These are phyloP conservation scores for Microdon myrmicae DNA, from an alignment of 2,888 invertebrate species.

Conservation along the genomic window DNA sequence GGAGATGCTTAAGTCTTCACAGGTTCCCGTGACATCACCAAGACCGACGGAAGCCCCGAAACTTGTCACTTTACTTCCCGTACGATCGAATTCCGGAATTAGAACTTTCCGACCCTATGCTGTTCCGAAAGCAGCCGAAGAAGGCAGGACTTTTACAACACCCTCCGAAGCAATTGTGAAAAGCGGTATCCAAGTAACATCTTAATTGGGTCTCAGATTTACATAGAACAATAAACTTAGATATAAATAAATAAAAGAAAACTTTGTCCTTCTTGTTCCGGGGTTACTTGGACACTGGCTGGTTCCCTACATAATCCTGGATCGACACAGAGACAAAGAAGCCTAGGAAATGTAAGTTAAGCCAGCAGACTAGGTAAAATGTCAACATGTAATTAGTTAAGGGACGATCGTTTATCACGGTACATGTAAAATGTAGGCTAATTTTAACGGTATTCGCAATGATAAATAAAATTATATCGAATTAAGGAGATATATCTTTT, in stretches of 20 bases:
- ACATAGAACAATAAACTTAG: no score
- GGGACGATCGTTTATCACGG: no score
- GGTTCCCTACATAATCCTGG: slow-evolving; percentile 21
- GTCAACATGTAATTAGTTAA: no score
- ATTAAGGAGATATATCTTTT: no score
- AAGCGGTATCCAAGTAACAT: slow-evolving; percentile 63
- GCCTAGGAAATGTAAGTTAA: no score
- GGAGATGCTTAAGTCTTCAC: slow-evolving; percentile 64
- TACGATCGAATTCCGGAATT: slow-evolving; percentile 82
- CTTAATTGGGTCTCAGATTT: no score
- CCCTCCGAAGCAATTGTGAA: slow-evolving; percentile 64
- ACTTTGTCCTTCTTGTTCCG: slow-evolving; percentile 48
- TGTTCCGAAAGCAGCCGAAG: slow-evolving; percentile 32
- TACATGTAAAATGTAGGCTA: no score
- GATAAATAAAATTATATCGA: no score
- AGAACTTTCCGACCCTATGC: slow-evolving; percentile 73
- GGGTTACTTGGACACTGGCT: slow-evolving; percentile 16
- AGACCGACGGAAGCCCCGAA: slow-evolving; percentile 62
- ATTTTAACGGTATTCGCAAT: no score
- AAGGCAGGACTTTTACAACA: slow-evolving; percentile 60
- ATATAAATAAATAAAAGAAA: slow-evolving; percentile 3
- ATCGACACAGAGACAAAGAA: slow-evolving; percentile 43
- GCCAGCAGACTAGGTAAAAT: no score
- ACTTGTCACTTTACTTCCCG: slow-evolving; percentile 78
- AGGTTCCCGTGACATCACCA: slow-evolving; percentile 57